Conservation (phyloP, 1,140 invertebrate genomes). For the Drosophila sp. region DNA sequence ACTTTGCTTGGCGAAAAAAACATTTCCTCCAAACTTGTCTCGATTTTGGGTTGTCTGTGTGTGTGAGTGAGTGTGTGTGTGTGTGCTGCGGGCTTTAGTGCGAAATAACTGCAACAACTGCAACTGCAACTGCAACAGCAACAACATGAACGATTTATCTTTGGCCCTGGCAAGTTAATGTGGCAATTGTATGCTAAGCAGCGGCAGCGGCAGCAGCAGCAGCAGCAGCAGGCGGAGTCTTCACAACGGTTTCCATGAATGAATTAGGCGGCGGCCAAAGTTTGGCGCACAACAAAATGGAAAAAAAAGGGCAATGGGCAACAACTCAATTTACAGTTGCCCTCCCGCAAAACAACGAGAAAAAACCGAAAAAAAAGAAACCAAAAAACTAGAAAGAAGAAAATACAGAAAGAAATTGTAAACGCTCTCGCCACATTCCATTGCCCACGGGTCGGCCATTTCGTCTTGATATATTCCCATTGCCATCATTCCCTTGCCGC, state of each 20-base stretch:
- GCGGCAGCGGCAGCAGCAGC: conserved; percentile 42
- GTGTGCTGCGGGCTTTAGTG: conserved; percentile 66
- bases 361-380: too few relatives aligned
- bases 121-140: conserved; percentile 41
- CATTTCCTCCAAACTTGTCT: conserved; percentile 78
- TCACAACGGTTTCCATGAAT: conserved; percentile 76
- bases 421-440: conserved; percentile 36
- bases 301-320: conserved; percentile 42
- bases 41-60: conserved; percentile 55
- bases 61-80: conserved; percentile 6
- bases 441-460: conserved; percentile 68
- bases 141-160: conserved; percentile 72
- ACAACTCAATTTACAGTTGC: conserved; percentile 80
- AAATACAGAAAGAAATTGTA: conserved; percentile 6
- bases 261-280: conserved; percentile 74
- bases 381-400: not conserved
- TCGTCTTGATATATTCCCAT: conserved; percentile 26
- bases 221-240: conserved; percentile 22
- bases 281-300: conserved; percentile 61
- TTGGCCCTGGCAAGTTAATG: conserved; percentile 76
- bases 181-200: conserved; percentile 81
- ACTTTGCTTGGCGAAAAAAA: conserved; percentile 71
- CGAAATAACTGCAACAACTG: conserved; percentile 59
- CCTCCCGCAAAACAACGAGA: conserved; percentile 19
- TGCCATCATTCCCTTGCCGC: conserved; percentile 14